These are phyloP conservation scores for Otolemur crassicaudatus DNA, from an alignment of 2,797 vertebrate genomes.

Conservation along the genomic window DNA sequence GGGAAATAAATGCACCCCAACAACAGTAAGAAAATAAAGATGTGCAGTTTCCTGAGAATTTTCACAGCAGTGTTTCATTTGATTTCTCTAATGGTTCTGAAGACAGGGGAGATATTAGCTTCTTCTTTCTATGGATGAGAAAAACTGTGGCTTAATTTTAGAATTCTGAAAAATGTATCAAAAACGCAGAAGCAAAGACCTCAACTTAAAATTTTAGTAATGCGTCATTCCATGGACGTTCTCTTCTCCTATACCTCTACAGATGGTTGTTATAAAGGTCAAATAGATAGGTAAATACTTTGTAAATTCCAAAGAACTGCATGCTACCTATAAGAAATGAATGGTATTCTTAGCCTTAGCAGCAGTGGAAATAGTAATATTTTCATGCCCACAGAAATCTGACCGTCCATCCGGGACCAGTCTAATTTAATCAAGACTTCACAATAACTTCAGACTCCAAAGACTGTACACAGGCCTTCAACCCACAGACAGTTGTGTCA, in stretches of 20 bases:
- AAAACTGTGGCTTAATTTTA: slow-evolving; percentile 10
- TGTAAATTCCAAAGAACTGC: neutral
- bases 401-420: neutral
- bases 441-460: neutral
- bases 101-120: neutral
- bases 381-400: neutral
- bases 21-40: neutral
- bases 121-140: slow-evolving; percentile 18
- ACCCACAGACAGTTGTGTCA: neutral
- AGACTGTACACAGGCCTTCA: neutral
- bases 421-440: neutral
- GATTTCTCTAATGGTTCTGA: neutral
- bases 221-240: neutral
- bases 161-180: slow-evolving; percentile 23
- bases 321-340: neutral
- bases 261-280: neutral
- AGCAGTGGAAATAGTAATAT: no score
- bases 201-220: slow-evolving; percentile 31
- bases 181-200: slow-evolving; percentile 40
- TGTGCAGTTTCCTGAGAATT: neutral
- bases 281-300: neutral
- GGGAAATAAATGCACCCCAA: neutral
- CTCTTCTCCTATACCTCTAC: neutral
- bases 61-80: neutral
- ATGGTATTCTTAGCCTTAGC: neutral